Conservation (phyloP, 2,888 invertebrate genomes). For the Beris chalybata region DNA sequence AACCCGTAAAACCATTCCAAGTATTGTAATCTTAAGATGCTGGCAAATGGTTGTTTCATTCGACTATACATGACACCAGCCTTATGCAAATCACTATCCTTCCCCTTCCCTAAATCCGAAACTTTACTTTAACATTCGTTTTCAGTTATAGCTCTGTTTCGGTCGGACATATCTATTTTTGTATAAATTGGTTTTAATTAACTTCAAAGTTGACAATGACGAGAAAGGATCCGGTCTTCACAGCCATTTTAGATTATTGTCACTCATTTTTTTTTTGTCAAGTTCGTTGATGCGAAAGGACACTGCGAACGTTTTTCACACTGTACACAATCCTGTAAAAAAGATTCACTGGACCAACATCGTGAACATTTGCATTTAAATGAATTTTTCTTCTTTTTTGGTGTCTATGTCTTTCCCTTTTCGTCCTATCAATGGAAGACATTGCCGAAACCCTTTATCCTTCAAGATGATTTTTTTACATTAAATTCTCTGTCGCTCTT, state of each 20-base stretch:
- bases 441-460: constrained; percentile 2
- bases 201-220: constrained; percentile 7
- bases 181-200: constrained; percentile 28
- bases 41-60: no score
- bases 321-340: no score
- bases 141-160: no score
- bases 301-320: no score
- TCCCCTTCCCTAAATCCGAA: no score
- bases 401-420: neutral
- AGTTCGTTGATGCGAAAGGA: neutral
- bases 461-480: constrained; percentile 3
- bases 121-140: no score
- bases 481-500: neutral
- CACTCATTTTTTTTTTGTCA: constrained; percentile 15
- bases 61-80: no score
- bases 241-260: constrained; percentile 20
- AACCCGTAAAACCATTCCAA: no score
- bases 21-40: no score
- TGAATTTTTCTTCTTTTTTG: constrained; percentile 26
- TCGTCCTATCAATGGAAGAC: neutral
- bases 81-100: no score
- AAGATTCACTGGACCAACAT: neutral
- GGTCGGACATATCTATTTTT: no score
- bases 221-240: constrained; percentile 2
- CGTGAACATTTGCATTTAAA: constrained; percentile 26